Evolutionary conservation across 2,888 invertebrate species (phyloP).

Genomic region (Andrena chrysosceles): DNA sequence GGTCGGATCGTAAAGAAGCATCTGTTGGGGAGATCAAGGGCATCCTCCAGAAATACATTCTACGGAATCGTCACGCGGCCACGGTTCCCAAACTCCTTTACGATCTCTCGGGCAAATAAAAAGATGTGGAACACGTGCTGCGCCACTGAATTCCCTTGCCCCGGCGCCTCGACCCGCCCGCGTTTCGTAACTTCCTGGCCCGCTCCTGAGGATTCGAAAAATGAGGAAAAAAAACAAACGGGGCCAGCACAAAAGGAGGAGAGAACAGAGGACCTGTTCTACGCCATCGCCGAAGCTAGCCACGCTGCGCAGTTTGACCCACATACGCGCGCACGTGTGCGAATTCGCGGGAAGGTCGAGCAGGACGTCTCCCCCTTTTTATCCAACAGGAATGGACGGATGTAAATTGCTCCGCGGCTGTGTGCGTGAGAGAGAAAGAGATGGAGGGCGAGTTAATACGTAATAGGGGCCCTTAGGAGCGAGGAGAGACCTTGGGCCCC

Average conservation of each 20-base stretch:
- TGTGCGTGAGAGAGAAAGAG: constrained; percentile 12
- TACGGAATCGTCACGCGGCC: constrained; percentile 24
- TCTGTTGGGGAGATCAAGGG: constrained; percentile 28
- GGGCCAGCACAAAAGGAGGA: neutral
- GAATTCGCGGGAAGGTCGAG: constrained; percentile 70
- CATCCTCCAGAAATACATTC: constrained; percentile 27
- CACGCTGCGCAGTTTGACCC: constrained; percentile 72
- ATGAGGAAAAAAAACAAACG: neutral
- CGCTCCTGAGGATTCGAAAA: constrained; percentile 20
- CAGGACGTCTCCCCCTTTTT: constrained; percentile 59
- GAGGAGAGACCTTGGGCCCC: constrained; percentile 75
- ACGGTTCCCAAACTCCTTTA: constrained; percentile 51
- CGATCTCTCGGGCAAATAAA: constrained; percentile 56
- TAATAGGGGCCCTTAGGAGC: constrained; percentile 70
- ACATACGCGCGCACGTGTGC: constrained; percentile 71
- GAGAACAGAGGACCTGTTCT: constrained; percentile 47
- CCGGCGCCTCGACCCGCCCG: constrained; percentile 26
- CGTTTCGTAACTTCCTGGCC: constrained; percentile 61
- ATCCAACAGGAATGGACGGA: constrained; percentile 56
- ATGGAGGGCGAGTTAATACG: constrained; percentile 56
- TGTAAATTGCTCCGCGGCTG: constrained; percentile 58
- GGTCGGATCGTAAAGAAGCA: constrained; percentile 29
- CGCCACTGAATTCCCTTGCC: constrained; percentile 47
- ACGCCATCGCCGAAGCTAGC: constrained; percentile 54
- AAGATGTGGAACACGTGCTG: constrained; percentile 73